phyloP scores from a whole-genome alignment of 1,140 invertebrate species.

The Macrobrachium rosenbergii region DNA sequence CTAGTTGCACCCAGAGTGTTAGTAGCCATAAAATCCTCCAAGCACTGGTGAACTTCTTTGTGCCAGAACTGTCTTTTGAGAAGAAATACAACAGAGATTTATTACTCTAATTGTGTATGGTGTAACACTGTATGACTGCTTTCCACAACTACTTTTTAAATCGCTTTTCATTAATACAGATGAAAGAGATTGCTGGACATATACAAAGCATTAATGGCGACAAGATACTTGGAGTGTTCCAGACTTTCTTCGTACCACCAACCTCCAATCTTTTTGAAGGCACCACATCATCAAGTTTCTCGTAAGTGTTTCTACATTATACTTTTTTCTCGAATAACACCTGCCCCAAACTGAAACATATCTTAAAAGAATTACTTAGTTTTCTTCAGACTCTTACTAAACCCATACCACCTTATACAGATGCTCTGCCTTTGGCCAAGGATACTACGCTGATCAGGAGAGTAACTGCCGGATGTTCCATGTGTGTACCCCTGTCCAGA shows the following conservation, averaged over 20 bases:
- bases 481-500: constrained; percentile 17
- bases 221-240: constrained; percentile 16
- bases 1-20: neutral
- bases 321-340: neutral
- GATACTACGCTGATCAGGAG: constrained; percentile 14
- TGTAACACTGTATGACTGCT: neutral
- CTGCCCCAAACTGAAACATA: neutral
- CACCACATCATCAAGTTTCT: constrained; percentile 2
- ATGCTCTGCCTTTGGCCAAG: constrained; percentile 21
- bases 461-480: constrained; percentile 27
- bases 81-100: no score
- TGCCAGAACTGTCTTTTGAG: no score
- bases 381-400: neutral
- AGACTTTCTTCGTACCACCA: constrained; percentile 9
- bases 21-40: neutral
- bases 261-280: constrained; percentile 4
- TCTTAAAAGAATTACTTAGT: neutral
- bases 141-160: neutral
- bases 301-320: neutral
- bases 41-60: no score
- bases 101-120: neutral
- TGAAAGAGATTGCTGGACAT: constrained; percentile 21
- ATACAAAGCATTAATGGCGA: constrained; percentile 3
- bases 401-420: neutral
- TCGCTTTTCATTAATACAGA: neutral